Percentiles rank a stretch among this genome's conserved stretches.
Evolutionary conservation across 2,113 vertebrate species (phyloP).

Genomic region (Alaudala cheleensis): DNA sequence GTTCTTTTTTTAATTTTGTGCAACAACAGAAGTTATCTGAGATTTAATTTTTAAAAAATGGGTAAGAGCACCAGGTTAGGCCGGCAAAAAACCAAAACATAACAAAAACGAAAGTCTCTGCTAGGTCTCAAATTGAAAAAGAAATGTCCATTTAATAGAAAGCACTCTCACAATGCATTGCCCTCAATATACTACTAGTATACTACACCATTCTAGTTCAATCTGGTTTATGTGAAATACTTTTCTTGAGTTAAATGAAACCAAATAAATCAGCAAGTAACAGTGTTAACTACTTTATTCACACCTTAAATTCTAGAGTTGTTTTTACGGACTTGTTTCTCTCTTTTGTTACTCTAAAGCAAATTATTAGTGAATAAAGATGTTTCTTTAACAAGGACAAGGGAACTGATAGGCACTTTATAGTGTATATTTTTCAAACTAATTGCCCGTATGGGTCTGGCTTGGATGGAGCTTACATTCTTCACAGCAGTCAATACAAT

Average conservation of each 20-base stretch:
- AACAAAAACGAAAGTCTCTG: too few relatives aligned
- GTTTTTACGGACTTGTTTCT: background rate
- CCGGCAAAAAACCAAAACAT: background rate
- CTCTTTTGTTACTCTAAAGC: background rate
- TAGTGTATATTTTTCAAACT: background rate
- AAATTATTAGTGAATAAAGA: background rate
- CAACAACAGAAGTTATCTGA: background rate
- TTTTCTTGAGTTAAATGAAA: background rate
- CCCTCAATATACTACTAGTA: background rate
- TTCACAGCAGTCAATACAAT: background rate
- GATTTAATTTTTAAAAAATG: background rate
- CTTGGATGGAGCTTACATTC: background rate
- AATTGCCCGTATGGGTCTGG: background rate
- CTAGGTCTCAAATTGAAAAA: background rate
- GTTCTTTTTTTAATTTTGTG: background rate
- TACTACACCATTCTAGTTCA: background rate
- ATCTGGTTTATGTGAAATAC: background rate
- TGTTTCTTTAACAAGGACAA: background rate
- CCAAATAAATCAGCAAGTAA: background rate
- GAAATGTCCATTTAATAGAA: background rate
- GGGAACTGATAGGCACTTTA: background rate
- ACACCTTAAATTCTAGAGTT: background rate
- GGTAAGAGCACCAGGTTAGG: background rate
- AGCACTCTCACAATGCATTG: background rate
- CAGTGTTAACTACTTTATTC: background rate